phyloP scores from a whole-genome alignment of 2,113 vertebrate genomes.

The Cryptomyrus ogoouensis region DNA sequence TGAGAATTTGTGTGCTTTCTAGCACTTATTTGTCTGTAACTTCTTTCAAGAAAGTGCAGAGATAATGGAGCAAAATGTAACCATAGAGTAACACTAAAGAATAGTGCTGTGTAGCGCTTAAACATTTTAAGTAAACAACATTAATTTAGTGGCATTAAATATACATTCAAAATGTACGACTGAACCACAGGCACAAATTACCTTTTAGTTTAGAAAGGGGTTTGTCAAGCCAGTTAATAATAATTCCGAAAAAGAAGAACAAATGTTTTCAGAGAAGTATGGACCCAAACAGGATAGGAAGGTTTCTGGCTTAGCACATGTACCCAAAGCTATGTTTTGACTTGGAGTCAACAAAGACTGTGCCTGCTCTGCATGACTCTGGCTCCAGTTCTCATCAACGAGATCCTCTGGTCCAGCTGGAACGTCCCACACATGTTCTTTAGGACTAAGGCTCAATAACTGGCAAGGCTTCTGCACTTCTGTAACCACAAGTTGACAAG shows the following conservation, averaged over 20 bases:
- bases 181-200: neutral
- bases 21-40: neutral
- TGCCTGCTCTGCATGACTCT: neutral
- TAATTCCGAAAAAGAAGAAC: too few relatives aligned
- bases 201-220: neutral
- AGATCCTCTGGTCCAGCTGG: neutral
- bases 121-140: neutral
- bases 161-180: neutral
- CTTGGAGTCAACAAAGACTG: neutral
- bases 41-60: neutral
- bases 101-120: neutral
- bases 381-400: neutral
- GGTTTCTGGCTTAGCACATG: neutral
- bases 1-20: slow-evolving; percentile 9
- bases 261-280: neutral
- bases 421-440: neutral
- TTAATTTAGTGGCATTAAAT: neutral
- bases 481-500: neutral
- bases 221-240: neutral
- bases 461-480: neutral
- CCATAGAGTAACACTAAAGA: neutral
- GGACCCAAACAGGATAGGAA: neutral
- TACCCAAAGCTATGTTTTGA: neutral
- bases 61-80: neutral
- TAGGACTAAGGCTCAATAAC: neutral